Percentiles rank a stretch among this genome's conserved stretches.
These are phyloP conservation scores for Xerus inauris DNA, from an alignment of 2,113 vertebrate species.

Conservation along the genomic window DNA sequence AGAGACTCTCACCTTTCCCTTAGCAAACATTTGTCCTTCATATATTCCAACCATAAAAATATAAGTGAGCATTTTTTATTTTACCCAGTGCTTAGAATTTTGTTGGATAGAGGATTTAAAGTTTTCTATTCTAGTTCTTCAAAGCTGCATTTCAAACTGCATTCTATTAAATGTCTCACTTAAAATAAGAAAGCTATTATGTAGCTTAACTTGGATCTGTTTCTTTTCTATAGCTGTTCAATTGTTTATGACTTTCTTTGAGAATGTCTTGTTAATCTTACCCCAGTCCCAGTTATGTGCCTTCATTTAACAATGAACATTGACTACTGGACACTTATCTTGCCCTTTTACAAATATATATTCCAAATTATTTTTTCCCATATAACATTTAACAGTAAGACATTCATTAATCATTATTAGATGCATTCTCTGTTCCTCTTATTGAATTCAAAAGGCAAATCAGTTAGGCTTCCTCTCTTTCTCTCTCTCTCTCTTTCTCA, in stretches of 20 bases:
- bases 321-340: constrained; percentile 84
- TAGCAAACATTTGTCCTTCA: not conserved
- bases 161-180: constrained; percentile 36
- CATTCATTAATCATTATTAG: constrained; percentile 89
- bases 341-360: constrained; percentile 69
- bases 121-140: constrained; percentile 46
- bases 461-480: constrained; percentile 77
- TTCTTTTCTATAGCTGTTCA: not conserved
- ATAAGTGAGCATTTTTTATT: not conserved
- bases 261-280: constrained; percentile 40
- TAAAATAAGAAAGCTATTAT: constrained; percentile 63
- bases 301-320: constrained; percentile 79
- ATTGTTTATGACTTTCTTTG: constrained; percentile 30
- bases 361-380: constrained; percentile 76
- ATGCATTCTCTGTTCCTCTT: constrained; percentile 85
- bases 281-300: not conserved
- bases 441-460: constrained; percentile 89
- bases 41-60: not conserved
- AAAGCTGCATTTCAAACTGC: constrained; percentile 37
- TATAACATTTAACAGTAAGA: constrained; percentile 86
- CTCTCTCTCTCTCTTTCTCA: constrained; percentile 18
- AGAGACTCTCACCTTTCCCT: not conserved
- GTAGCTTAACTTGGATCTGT: not conserved
- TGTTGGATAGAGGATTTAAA: constrained; percentile 27
- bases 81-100: constrained; percentile 25